phyloP scores from a whole-genome alignment of 2,797 vertebrate genomes.

The Chaetodon trifasciatus region DNA sequence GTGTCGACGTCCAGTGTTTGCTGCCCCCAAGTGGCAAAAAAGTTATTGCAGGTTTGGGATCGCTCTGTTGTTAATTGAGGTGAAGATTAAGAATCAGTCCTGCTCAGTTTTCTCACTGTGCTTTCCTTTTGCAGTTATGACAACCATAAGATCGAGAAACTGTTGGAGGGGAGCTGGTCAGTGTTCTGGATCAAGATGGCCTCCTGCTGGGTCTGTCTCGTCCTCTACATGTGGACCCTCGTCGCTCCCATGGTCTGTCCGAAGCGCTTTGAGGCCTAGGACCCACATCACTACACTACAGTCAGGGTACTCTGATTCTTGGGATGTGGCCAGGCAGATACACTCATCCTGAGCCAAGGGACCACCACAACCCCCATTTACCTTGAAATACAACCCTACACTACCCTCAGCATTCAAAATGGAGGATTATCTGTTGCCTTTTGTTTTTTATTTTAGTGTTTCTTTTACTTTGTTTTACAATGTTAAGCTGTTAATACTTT shows the following conservation, averaged over 20 bases:
- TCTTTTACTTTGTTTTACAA: conserved; percentile 64
- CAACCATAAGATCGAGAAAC: conserved; percentile 91
- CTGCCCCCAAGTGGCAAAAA: not conserved
- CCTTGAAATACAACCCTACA: conserved; percentile 66
- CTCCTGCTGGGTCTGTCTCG: conserved; percentile 95
- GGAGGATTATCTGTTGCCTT: conserved; percentile 76
- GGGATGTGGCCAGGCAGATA: conserved; percentile 40
- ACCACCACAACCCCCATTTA: conserved; percentile 52
- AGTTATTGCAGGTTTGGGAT: not conserved
- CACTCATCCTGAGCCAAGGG: conserved; percentile 62
- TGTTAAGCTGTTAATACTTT: conserved; percentile 72
- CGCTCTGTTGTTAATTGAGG: not conserved
- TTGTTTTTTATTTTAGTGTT: conserved; percentile 70
- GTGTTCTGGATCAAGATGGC: conserved; percentile 98
- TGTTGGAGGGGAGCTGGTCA: conserved; percentile 93
- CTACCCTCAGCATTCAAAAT: conserved; percentile 65
- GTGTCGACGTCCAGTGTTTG: not conserved
- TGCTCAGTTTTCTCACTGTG: not conserved
- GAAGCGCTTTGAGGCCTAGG: conserved; percentile 91
- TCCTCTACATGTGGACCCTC: conserved; percentile 93
- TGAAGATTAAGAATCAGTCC: not conserved
- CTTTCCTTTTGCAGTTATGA: conserved; percentile 86
- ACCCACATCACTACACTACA: not conserved
- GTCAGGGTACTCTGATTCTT: conserved; percentile 32
- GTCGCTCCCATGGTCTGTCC: conserved; percentile 92